Conservation (phyloP, 2,797 vertebrate genomes). For the Rhinichthys osculus region DNA sequence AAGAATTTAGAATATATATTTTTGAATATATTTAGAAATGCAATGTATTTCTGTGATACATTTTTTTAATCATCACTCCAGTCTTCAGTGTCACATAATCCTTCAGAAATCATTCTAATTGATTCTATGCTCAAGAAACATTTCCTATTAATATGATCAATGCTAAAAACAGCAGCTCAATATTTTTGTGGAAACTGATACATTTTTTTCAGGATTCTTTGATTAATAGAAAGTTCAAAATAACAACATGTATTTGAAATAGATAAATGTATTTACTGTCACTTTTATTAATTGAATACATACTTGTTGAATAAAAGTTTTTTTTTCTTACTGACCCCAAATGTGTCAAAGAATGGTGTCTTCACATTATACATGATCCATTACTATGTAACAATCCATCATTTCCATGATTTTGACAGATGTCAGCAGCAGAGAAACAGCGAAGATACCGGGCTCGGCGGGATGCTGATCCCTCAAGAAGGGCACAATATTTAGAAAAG, state of each 20-base stretch:
- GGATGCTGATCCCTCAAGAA: constrained; percentile 36
- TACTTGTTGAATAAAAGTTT: neutral
- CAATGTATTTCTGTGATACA: neutral
- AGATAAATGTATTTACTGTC: neutral
- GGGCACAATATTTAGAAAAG: constrained; percentile 36
- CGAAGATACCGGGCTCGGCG: constrained; percentile 12
- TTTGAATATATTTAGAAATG: neutral
- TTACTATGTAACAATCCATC: neutral
- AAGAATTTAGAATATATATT: neutral
- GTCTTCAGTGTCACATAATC: no score
- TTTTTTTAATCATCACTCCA: neutral
- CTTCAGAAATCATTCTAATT: neutral
- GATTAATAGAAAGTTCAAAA: neutral
- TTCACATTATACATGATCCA: neutral
- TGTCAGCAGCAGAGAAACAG: constrained; percentile 35
- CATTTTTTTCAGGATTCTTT: neutral
- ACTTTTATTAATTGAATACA: neutral
- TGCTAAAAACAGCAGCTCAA: neutral
- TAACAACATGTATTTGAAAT: neutral
- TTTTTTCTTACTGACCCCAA: neutral
- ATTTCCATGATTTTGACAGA: constrained; percentile 3
- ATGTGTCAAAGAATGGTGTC: neutral
- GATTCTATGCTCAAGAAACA: no score
- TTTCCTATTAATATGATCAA: neutral
- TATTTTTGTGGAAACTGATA: neutral